These are phyloP conservation scores for Electrona antarctica DNA, from an alignment of 2,113 vertebrate genomes.

Conservation along the genomic window DNA sequence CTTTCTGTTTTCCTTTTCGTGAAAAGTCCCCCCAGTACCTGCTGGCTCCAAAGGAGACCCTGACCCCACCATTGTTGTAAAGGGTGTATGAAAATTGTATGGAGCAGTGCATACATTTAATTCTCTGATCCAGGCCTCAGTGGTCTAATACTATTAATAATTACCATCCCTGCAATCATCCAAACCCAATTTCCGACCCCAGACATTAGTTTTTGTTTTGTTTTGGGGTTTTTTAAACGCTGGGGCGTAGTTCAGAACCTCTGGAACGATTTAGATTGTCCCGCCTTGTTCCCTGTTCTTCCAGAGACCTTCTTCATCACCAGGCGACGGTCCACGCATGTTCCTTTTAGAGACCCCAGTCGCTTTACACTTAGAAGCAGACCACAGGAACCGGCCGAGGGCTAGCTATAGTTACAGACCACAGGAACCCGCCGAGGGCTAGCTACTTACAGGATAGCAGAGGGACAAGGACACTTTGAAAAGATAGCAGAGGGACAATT, in stretches of 20 bases:
- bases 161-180: constrained; percentile 7
- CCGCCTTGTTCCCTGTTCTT: not conserved
- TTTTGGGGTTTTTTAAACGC: constrained; percentile 1
- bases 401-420: constrained; percentile 8
- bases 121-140: not conserved
- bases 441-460: constrained; percentile 20
- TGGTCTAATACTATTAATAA: not conserved
- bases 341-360: not conserved
- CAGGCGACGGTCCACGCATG: not conserved
- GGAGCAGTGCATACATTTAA: not conserved
- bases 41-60: constrained; percentile 28
- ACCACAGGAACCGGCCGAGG: constrained; percentile 10
- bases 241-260: constrained; percentile 5
- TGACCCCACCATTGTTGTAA: constrained; percentile 21
- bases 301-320: not conserved
- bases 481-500: too few relatives aligned
- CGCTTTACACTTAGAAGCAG: not conserved
- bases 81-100: constrained; percentile 17
- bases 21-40: not conserved
- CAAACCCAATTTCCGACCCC: constrained; percentile 20
- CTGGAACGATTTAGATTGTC: constrained; percentile 18
- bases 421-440: constrained; percentile 13
- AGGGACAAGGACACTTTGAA: constrained; percentile 22
- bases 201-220: not conserved
- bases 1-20: too few relatives aligned